A percentile compares a stretch with the other conserved stretches of the same genome.
phyloP scores from a whole-genome alignment of 2,797 vertebrate genomes.

The Limnodromus scolopaceus region DNA sequence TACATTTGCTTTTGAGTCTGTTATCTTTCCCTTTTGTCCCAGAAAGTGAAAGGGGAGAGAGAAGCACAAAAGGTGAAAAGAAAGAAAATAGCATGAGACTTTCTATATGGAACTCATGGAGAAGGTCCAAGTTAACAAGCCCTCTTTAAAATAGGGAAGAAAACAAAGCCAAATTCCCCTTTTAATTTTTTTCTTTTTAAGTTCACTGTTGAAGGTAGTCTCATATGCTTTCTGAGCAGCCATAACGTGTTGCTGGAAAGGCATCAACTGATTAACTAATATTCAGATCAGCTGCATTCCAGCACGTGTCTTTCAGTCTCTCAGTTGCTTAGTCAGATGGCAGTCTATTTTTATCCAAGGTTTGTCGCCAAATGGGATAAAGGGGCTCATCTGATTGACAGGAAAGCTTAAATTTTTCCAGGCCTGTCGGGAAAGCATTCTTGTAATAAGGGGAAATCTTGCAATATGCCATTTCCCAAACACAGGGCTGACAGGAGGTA shows the following conservation, averaged over 20 bases:
- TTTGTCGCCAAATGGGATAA: slow-evolving; percentile 52
- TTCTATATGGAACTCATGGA: background rate
- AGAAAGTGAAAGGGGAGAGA: background rate
- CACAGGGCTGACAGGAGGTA: slow-evolving; percentile 2
- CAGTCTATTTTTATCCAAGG: slow-evolving; percentile 53
- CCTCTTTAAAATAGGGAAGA: background rate
- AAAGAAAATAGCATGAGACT: background rate
- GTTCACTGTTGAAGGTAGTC: background rate
- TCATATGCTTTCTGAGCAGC: background rate
- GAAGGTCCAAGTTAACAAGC: background rate
- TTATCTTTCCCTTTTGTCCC: background rate
- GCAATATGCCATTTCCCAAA: slow-evolving; percentile 19
- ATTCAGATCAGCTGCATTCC: background rate
- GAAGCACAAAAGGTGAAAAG: background rate
- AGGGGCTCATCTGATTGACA: slow-evolving; percentile 49
- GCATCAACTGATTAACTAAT: background rate
- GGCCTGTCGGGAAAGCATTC: background rate
- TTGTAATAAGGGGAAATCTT: slow-evolving; percentile 5
- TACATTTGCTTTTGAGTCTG: background rate
- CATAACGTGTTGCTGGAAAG: background rate
- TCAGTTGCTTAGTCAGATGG: slow-evolving; percentile 54
- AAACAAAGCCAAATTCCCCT: background rate
- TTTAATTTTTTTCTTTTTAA: background rate
- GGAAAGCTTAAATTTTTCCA: slow-evolving; percentile 59
- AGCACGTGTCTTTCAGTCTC: background rate